Percentiles rank a stretch among this genome's conserved stretches.
These are phyloP conservation scores for Ceyx erithaca DNA, from an alignment of 2,797 vertebrate genomes.

Conservation along the genomic window DNA sequence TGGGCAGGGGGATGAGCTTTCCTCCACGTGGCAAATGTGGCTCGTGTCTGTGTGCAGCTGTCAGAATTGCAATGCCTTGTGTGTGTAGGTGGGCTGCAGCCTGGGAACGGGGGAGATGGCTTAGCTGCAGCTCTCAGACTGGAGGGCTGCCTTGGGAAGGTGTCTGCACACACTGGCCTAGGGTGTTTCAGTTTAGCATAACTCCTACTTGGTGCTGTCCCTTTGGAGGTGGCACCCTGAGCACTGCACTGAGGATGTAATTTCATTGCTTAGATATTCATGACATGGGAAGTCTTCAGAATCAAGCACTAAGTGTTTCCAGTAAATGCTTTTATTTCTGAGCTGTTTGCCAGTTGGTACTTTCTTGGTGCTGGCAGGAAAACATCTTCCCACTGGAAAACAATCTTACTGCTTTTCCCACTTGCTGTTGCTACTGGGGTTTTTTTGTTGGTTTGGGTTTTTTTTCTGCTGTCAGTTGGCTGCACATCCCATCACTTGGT, in stretches of 20 bases:
- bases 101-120: neutral
- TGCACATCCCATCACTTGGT: neutral
- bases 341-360: neutral
- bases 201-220: neutral
- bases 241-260: neutral
- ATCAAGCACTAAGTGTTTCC: neutral
- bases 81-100: neutral
- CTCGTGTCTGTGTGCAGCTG: neutral
- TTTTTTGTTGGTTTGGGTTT: neutral
- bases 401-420: neutral
- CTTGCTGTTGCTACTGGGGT: neutral
- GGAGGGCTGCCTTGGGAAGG: neutral
- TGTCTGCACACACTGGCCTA: fast-evolving
- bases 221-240: neutral
- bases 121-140: neutral
- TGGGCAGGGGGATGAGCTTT: neutral
- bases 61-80: neutral
- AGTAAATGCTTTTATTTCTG: neutral
- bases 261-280: neutral
- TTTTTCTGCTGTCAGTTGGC: neutral
- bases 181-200: fast-evolving
- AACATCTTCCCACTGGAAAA: neutral
- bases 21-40: neutral
- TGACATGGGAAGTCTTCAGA: neutral
- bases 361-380: neutral